Evolutionary conservation across 2,888 invertebrate genomes (phyloP).

Genomic region (Sympetrum striolatum): DNA sequence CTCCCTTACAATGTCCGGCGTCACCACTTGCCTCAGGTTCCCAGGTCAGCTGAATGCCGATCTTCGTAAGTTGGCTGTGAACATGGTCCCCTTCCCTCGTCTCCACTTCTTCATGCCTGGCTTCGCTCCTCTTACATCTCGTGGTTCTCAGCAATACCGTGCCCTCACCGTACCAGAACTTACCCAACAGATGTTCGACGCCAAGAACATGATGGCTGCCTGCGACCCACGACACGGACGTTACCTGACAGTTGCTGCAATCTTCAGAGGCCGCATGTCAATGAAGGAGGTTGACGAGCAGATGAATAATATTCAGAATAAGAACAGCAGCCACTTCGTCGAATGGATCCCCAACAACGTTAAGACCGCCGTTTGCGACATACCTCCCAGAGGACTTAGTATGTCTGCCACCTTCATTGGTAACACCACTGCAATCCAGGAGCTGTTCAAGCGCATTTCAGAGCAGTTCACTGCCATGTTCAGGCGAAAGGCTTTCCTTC

Average conservation of each 20-base stretch:
- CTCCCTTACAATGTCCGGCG: slow-evolving; percentile 85
- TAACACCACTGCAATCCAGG: slow-evolving; percentile 64
- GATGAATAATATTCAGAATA: slow-evolving; percentile 62
- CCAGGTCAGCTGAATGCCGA: slow-evolving; percentile 75
- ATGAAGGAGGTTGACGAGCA: slow-evolving; percentile 69
- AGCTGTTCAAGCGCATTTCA: slow-evolving; percentile 63
- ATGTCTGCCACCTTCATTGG: slow-evolving; percentile 69
- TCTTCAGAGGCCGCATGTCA: slow-evolving; percentile 63
- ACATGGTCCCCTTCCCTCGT: slow-evolving; percentile 76
- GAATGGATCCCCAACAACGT: slow-evolving; percentile 58
- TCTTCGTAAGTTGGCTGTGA: slow-evolving; percentile 69
- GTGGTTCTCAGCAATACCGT: slow-evolving; percentile 63
- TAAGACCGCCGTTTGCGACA: slow-evolving; percentile 68
- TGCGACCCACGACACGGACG: slow-evolving; percentile 66
- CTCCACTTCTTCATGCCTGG: slow-evolving; percentile 68
- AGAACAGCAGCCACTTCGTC: slow-evolving; percentile 57
- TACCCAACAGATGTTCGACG: slow-evolving; percentile 63
- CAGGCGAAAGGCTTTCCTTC: slow-evolving; percentile 92
- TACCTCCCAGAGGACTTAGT: slow-evolving; percentile 67
- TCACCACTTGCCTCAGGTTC: slow-evolving; percentile 84
- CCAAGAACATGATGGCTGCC: slow-evolving; percentile 68
- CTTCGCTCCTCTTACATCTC: slow-evolving; percentile 67
- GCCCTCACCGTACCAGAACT: slow-evolving; percentile 64
- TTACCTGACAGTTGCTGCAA: slow-evolving; percentile 67
- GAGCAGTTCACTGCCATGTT: slow-evolving; percentile 67